phyloP scores from a whole-genome alignment of 2,888 invertebrate genomes.

The Hololepta plana region DNA sequence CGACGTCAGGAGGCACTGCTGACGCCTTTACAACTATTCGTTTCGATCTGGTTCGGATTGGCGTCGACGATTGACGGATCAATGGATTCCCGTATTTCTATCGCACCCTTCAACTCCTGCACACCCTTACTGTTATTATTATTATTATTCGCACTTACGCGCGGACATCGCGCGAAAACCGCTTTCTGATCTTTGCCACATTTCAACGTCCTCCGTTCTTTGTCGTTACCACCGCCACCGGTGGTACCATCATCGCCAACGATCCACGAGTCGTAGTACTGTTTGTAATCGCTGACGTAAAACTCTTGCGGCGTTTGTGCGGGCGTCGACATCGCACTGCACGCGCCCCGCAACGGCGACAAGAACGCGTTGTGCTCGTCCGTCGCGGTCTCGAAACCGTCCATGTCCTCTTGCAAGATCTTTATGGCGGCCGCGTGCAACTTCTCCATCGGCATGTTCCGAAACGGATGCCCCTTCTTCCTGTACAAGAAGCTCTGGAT shows the following conservation, averaged over 20 bases:
- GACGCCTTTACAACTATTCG: slow-evolving; percentile 18
- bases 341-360: slow-evolving; percentile 18
- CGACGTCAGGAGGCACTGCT: slow-evolving; percentile 14
- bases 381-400: slow-evolving; percentile 25
- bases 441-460: slow-evolving; percentile 36
- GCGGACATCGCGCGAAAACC: slow-evolving; percentile 41
- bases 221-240: too few species aligned
- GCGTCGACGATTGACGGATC: too few species aligned
- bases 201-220: too few species aligned
- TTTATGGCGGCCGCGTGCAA: slow-evolving; percentile 37
- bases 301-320: slow-evolving; percentile 30
- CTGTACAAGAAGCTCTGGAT: slow-evolving; percentile 36
- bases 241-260: slow-evolving; percentile 17
- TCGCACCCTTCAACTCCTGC: too few species aligned
- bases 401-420: slow-evolving; percentile 36
- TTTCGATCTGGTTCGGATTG: too few species aligned
- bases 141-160: slow-evolving; percentile 43
- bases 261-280: slow-evolving; percentile 38
- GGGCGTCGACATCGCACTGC: slow-evolving; percentile 30
- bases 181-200: too few species aligned
- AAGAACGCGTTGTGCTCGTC: slow-evolving; percentile 22
- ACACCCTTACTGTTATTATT: too few species aligned
- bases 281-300: slow-evolving; percentile 28
- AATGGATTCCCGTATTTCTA: too few species aligned
- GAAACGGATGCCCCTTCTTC: slow-evolving; percentile 33